Base-by-base conservation (phyloP, 2,888 invertebrate genomes). In the Unio pictorum region DNA sequence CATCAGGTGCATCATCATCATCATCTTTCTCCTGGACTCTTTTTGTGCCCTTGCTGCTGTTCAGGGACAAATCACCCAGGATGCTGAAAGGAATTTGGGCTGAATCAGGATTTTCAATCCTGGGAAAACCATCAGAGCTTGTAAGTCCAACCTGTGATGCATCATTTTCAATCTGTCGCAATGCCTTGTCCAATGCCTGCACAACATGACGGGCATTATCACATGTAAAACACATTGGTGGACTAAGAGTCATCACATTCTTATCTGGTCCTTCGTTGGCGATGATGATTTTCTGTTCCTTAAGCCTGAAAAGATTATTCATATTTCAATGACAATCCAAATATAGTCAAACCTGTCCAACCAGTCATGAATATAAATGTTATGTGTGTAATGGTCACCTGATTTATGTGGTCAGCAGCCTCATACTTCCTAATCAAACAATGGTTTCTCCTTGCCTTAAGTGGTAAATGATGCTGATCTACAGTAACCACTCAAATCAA, bases 161-260 rank as follows among this genome's bases (percentile, higher is more conserved):
- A 26, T 76, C 74, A n/a, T 69, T 68, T 61, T 81, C 81, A 5
- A 75, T 76, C 56, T 76, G 79, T 45, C 68, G 71, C 45, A 87
- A 74, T 0, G 78, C 80, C 55, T 78, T 66, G 71, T 84, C 83
- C 55, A 86, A 75, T 6, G 81, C 80, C 65, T 85, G 82, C 8
- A 86, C 76, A 4, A 86, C 81, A 6, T 75, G 81, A 17, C 82
- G 66, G 8, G 87, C 87, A 69, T 87, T 87, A 64, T 86, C 87
- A 71, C 80, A 80, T 7, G 86, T 87, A 71, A 87, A 87, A 75
- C 87, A 87, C 82, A 87, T 78, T 0, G 87, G 87, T 20, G 87
- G 87, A 7, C 74, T 72, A 60, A 87, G 67, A 26, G 75, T 69
- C 62, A 87, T 76, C 17, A 87, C 81, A 73, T 87, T 87, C 70